Conservation (phyloP, 2,113 vertebrate species). For the Macaca nemestrina region DNA sequence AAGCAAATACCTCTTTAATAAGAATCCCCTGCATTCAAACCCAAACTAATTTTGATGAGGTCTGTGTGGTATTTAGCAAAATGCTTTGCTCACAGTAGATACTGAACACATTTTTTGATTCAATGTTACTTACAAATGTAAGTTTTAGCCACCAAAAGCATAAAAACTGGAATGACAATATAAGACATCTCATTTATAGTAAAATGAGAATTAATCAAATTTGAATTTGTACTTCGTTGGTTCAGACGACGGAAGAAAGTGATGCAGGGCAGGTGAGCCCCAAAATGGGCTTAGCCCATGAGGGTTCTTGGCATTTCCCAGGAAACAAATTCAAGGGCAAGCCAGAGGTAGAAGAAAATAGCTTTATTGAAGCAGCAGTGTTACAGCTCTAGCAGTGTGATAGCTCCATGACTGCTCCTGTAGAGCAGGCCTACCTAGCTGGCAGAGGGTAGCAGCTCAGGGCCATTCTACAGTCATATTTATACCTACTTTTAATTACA, state of each 20-base stretch:
- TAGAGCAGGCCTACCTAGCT: no score
- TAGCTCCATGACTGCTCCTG: no score
- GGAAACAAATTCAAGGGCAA: no score
- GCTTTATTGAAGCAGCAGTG: no score
- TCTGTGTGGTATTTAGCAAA: background rate
- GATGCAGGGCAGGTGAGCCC: no score
- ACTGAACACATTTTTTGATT: background rate
- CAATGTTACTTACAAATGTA: constrained; percentile 4
- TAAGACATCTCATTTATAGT: background rate
- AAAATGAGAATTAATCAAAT: constrained; percentile 36
- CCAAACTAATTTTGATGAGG: background rate
- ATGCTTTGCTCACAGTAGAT: background rate
- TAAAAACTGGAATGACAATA: background rate
- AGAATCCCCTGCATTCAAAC: background rate
- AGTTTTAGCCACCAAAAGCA: background rate
- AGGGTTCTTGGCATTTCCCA: no score
- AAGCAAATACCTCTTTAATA: background rate
- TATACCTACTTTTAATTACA: no score
- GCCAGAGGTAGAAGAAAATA: no score
- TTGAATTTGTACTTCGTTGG: background rate
- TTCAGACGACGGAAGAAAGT: background rate
- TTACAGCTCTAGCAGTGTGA: no score
- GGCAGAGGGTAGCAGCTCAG: no score
- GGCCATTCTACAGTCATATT: no score
- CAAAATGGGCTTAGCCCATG: no score